phyloP scores from a whole-genome alignment of 2,888 invertebrate species.

The Hetaerina titia region DNA sequence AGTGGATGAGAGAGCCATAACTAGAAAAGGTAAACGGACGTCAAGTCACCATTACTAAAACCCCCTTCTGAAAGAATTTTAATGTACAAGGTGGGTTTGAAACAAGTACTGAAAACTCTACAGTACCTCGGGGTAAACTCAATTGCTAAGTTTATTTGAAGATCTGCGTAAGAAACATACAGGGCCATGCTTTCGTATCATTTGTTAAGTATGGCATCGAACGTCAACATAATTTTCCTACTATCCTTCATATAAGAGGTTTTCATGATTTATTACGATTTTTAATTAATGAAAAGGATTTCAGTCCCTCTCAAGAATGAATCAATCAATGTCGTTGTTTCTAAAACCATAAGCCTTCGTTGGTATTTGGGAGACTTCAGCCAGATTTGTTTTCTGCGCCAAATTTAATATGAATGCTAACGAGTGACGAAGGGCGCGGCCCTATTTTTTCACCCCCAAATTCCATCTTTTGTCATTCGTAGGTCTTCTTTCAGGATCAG shows the following conservation, averaged over 20 bases:
- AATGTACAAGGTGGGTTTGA: not conserved
- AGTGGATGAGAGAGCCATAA: not conserved
- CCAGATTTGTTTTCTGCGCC: not conserved
- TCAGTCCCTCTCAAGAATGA: too few species aligned
- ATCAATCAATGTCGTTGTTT: too few species aligned
- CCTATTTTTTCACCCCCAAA: not conserved
- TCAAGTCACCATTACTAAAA: not conserved
- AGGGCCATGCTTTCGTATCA: too few species aligned
- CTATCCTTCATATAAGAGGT: too few species aligned
- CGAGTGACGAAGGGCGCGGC: not conserved
- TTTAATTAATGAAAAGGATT: too few species aligned
- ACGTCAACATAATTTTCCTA: too few species aligned
- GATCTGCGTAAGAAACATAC: too few species aligned
- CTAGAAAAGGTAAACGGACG: not conserved
- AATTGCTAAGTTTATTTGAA: too few species aligned
- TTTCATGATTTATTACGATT: too few species aligned
- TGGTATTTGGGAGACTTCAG: not conserved
- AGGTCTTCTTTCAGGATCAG: slow-evolving; percentile 8
- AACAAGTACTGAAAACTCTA: not conserved
- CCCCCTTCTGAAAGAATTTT: not conserved
- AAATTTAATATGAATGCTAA: not conserved
- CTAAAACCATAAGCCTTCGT: too few species aligned
- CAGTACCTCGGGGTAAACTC: not conserved
- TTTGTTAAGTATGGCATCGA: too few species aligned
- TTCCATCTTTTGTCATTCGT: slow-evolving; percentile 9